Base-by-base conservation (phyloP, 2,113 vertebrate species). In the Malurus alboscapulatus region DNA sequence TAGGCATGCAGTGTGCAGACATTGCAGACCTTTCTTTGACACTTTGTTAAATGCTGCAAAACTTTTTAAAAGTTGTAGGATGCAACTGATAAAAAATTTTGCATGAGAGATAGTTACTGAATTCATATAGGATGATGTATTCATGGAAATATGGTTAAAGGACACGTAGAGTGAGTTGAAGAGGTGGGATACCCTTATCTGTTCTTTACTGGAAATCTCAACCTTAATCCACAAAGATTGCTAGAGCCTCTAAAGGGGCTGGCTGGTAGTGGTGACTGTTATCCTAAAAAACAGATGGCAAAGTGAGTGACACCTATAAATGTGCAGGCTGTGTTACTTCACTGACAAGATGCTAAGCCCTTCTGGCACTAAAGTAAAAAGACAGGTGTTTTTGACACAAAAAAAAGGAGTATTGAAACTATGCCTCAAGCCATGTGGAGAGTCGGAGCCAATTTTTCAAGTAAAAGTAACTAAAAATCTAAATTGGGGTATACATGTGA, bases 221-320 rank as follows among this genome's bases (percentile, higher is more conserved):
- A 58, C 95, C 92, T 95, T 97, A 97, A 97, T 97, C 93, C 93
- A 77, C 86, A 81, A 93, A 96, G 94, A 95, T 45, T 94, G 90
- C 84, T 92, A 94, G 79, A 97, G 95, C 83, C 96, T 96, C 93
- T 95, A 96, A 96, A 95, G 88, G 95, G 90, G 94, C 62, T 97
- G 94, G 83, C 72, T 95, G 96, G 96, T 96, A 95, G 94, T 97
- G 89, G 96, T 94, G 95, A 91, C 94, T 97, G 92, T 97, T 98
- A 97, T 98, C 97, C 97, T 95, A 91, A 96, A 94, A 96, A 98
- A 96, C 98, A 98, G 97, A 97, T 97, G 97, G 97, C 63, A 85
- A 93, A 96, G 93, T 96, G 97, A 97, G 96, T 97, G 97, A 96
- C 97, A 97, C 96, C 96, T 97, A 97, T 97, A 97, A 98, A 97